phyloP scores from a whole-genome alignment of 2,797 vertebrate genomes.

The Poeciliopsis paucimaculata region DNA sequence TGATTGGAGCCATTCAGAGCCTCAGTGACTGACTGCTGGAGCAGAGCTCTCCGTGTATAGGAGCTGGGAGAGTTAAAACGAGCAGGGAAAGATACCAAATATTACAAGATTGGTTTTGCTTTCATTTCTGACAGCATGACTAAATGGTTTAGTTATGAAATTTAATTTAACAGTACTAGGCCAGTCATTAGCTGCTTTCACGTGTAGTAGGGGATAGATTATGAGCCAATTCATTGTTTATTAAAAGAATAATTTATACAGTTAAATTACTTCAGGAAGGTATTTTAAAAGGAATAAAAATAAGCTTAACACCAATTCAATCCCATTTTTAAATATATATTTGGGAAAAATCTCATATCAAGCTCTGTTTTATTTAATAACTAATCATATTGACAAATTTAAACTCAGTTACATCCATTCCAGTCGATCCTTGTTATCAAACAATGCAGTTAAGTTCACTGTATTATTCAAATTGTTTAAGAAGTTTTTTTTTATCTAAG shows the following conservation, averaged over 20 bases:
- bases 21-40: not conserved
- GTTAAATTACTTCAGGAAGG: not conserved
- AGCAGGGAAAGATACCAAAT: slow-evolving; percentile 5
- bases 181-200: slow-evolving; percentile 21
- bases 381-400: no score
- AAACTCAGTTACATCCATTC: no score
- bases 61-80: not conserved
- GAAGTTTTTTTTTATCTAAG: no score
- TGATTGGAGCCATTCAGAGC: slow-evolving; percentile 22
- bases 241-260: not conserved
- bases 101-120: slow-evolving; percentile 25
- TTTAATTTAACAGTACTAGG: slow-evolving; percentile 5
- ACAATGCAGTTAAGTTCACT: no score
- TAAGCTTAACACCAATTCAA: not conserved
- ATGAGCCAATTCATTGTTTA: not conserved
- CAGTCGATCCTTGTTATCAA: no score
- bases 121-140: slow-evolving; percentile 22
- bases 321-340: not conserved
- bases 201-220: slow-evolving; percentile 2
- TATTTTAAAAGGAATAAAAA: not conserved
- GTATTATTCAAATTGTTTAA: no score
- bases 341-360: not conserved
- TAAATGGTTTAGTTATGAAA: slow-evolving; percentile 11
- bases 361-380: not conserved
- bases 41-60: not conserved